Evolutionary conservation across 1,140 invertebrate species (phyloP).

Genomic region (Eriocheir sinensis): DNA sequence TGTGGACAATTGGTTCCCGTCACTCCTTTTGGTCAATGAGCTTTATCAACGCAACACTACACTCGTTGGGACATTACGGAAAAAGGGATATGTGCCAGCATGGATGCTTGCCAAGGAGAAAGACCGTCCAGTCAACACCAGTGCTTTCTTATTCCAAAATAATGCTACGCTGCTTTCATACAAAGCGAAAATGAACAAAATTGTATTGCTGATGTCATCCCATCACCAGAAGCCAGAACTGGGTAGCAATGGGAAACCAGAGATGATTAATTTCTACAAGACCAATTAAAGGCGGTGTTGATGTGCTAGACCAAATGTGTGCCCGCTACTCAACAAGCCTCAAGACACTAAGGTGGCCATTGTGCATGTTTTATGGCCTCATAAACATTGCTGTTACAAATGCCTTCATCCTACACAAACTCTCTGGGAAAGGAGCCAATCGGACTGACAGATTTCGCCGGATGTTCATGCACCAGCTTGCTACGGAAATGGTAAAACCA

Average conservation of each 20-base stretch:
- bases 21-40: constrained; percentile 15
- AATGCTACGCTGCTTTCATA: not conserved
- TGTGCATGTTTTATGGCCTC: constrained; percentile 45
- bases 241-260: constrained; percentile 20
- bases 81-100: constrained; percentile 6
- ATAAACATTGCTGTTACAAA: constrained; percentile 27
- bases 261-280: constrained; percentile 38
- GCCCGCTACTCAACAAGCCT: not conserved
- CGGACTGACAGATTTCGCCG: not conserved
- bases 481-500: not conserved
- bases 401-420: constrained; percentile 43
- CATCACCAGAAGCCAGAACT: not conserved
- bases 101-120: constrained; percentile 24
- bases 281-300: too few species aligned
- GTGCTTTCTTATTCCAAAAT: not conserved
- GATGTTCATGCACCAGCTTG: constrained; percentile 33
- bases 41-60: constrained; percentile 37
- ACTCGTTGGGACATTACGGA: constrained; percentile 31
- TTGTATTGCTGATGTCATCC: constrained; percentile 33
- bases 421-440: not conserved
- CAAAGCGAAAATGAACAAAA: constrained; percentile 42
- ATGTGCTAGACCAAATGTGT: constrained; percentile 42
- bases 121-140: constrained; percentile 14
- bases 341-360: not conserved
- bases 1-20: constrained; percentile 47